Evolutionary conservation across 2,113 vertebrate species (phyloP), one percentile per base, ranked within the genome.

Genomic region (Colossoma macropomum): DNA sequence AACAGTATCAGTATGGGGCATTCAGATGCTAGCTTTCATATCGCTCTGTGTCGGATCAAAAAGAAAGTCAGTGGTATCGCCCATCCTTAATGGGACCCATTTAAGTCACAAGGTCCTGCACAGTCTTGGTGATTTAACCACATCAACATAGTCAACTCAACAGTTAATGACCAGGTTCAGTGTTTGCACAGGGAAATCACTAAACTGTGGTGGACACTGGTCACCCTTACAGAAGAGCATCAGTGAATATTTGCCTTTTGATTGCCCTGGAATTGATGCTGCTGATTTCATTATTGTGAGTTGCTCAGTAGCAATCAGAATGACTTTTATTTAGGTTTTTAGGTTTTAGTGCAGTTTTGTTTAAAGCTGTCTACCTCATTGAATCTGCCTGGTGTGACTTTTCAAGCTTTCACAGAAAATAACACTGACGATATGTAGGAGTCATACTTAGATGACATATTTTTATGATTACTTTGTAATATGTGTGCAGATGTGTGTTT

Each of bases 291-390:
- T 11, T 21, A 27, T 11, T 11, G 25, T n/a, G 19, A 2, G 21
- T 25, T 4, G 23, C 9, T 30, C 21, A 13, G 3, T 19, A 60
- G n/a, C 32, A 7, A 48, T 71, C 38, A n/a, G 12, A 32, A 28
- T 80, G n/a, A 45, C 41, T 30, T 25, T n/a, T 65, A 52, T 25
- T 45, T 17, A 56, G 16, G 38, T 21, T 45, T 48, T n/a, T n/a
- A n/a, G 7, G 45, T 25, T 52, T 52, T 16, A 32, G 4, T 54
- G 10, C 28, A 66, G 71, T 30, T 50, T 52, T 52, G 19, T 28
- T 54, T 32, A 75, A 54, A 50, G 59, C 45, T 52, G 59, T 81
- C 60, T 81, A 81, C 80, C 80, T 81, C 80, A 12, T 38, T 75
- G 30, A 27, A 34, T 80, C 63, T 48, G 2, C 23, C 70, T 28